These are phyloP conservation scores for Gopherus flavomarginatus DNA, from an alignment of 2,113 vertebrate genomes.

Conservation along the genomic window DNA sequence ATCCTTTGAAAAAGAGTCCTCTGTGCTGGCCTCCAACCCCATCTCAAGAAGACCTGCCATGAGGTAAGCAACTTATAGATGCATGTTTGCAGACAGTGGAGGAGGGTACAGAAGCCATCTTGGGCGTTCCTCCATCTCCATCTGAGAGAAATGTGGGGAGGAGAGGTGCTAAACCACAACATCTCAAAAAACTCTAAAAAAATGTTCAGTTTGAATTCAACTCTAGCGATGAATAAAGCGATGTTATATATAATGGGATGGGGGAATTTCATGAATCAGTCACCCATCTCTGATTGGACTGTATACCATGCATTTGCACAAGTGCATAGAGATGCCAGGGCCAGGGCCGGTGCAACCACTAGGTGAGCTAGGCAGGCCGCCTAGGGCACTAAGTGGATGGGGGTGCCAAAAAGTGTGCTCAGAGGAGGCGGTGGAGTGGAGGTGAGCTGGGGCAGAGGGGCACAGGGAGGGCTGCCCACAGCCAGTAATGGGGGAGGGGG, in stretches of 20 bases:
- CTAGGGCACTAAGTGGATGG: too few relatives aligned
- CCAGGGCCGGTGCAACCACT: too few relatives aligned
- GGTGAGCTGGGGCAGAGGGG: too few relatives aligned
- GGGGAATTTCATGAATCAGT: not conserved
- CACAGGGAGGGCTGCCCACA: too few relatives aligned
- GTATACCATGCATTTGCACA: not conserved
- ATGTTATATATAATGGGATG: not conserved
- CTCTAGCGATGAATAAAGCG: not conserved
- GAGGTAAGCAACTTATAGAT: not conserved
- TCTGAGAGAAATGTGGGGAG: not conserved
- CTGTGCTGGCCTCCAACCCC: not conserved
- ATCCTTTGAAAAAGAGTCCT: not conserved
- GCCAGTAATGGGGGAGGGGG: too few relatives aligned
- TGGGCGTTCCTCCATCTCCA: not conserved
- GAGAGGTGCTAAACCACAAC: not conserved
- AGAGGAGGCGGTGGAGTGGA: too few relatives aligned
- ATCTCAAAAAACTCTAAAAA: not conserved
- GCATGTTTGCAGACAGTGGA: not conserved
- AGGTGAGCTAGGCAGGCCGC: too few relatives aligned
- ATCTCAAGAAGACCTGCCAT: not conserved
- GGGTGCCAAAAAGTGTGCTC: too few relatives aligned
- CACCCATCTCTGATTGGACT: not conserved
- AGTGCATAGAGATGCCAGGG: not conserved
- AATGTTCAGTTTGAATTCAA: not conserved
- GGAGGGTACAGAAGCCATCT: not conserved